phyloP scores from a whole-genome alignment of 2,113 vertebrate species.

The Grammomys dolichurus region DNA sequence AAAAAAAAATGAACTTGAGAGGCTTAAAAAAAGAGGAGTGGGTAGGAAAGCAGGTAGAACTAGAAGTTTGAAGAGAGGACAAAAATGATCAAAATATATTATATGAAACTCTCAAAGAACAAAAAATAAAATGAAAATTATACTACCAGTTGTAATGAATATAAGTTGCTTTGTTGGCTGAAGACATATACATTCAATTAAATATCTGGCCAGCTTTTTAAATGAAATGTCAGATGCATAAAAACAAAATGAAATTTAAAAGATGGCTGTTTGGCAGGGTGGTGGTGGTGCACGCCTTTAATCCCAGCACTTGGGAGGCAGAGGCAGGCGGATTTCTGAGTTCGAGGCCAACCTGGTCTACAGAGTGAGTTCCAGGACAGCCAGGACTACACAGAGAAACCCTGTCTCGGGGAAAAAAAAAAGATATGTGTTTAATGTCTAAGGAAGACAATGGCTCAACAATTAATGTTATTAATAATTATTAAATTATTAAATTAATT shows the following conservation, averaged over 20 bases:
- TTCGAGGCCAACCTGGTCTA: too few relatives aligned
- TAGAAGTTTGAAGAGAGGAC: not conserved
- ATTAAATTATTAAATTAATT: too few relatives aligned
- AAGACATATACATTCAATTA: not conserved
- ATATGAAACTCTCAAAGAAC: not conserved
- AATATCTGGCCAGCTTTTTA: not conserved
- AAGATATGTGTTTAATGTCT: not conserved
- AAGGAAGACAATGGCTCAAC: not conserved
- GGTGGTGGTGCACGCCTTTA: too few relatives aligned
- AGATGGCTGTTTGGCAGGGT: not conserved
- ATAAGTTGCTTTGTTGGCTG: not conserved
- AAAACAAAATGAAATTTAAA: not conserved
- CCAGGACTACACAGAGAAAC: too few relatives aligned
- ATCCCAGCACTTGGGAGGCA: too few relatives aligned
- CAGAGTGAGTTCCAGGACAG: too few relatives aligned
- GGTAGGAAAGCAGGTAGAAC: not conserved
- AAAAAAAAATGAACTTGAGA: not conserved
- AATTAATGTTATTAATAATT: conserved; percentile 19
- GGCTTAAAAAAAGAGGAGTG: not conserved
- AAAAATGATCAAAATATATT: not conserved
- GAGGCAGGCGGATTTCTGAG: too few relatives aligned
- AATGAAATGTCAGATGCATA: not conserved
- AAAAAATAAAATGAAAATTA: not conserved
- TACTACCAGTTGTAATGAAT: not conserved
- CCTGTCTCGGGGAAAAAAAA: too few relatives aligned